A percentile compares a stretch with the other conserved stretches of the same genome.
Evolutionary conservation across 2,113 vertebrate species (phyloP).

Genomic region (Petroica traversi): DNA sequence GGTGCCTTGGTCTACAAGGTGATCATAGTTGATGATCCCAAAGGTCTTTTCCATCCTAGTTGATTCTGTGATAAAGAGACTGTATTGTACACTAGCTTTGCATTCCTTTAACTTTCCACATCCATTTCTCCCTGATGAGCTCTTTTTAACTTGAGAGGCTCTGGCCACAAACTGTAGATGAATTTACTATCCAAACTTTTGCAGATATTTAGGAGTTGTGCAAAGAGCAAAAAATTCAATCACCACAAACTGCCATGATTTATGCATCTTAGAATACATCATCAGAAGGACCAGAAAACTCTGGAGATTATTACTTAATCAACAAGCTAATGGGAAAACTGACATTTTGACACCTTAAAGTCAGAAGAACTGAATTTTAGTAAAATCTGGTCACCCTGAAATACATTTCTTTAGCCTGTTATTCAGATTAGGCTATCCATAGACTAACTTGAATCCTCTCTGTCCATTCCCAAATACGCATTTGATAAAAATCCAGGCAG

Average conservation of each 20-base stretch:
- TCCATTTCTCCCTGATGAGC: background rate
- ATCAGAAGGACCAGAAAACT: background rate
- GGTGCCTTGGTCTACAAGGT: background rate
- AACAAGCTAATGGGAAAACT: background rate
- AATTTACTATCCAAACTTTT: background rate
- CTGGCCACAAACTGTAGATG: background rate
- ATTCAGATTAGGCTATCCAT: background rate
- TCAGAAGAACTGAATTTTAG: background rate
- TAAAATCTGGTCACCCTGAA: background rate
- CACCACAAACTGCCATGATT: background rate
- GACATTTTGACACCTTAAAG: background rate
- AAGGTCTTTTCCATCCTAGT: background rate
- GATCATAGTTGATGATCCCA: background rate
- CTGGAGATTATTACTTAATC: background rate
- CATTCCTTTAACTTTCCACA: background rate
- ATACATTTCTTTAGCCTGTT: background rate
- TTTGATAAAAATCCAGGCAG: background rate
- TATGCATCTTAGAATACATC: background rate
- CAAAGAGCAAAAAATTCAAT: background rate
- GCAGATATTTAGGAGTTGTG: background rate
- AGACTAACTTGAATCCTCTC: background rate
- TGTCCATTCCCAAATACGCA: background rate
- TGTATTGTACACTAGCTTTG: background rate
- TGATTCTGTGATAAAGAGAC: background rate
- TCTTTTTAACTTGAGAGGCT: background rate